These are phyloP conservation scores for Drosophila mauritiana DNA, from an alignment of 1,140 invertebrate genomes.

Conservation along the genomic window DNA sequence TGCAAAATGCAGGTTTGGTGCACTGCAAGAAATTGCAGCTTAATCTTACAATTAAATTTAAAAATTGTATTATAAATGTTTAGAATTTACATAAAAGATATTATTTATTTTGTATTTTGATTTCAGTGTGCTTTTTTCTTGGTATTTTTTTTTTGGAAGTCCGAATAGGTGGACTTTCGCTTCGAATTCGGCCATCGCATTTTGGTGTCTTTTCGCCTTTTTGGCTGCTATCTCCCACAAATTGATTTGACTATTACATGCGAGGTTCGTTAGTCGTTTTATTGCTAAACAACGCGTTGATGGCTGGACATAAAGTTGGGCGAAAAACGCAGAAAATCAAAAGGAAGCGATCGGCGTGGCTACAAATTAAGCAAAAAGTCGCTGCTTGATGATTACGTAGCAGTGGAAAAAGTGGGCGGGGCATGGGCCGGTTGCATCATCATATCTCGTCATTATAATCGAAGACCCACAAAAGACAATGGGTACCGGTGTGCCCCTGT, in stretches of 20 bases:
- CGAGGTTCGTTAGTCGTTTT: slow-evolving; percentile 31
- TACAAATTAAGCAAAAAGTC: slow-evolving; percentile 49
- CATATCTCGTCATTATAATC: slow-evolving; percentile 74
- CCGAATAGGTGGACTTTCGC: background rate
- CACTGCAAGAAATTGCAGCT: slow-evolving; percentile 1
- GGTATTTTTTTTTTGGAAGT: too few species aligned
- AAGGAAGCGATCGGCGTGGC: slow-evolving; percentile 38
- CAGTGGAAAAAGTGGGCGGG: slow-evolving; percentile 16
- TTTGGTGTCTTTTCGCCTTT: slow-evolving; percentile 5
- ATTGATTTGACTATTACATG: slow-evolving; percentile 49
- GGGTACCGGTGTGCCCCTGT: slow-evolving; percentile 11
- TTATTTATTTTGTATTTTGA: too few species aligned
- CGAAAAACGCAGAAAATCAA: slow-evolving; percentile 19
- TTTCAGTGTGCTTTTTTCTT: too few species aligned
- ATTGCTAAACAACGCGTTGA: slow-evolving; percentile 23
- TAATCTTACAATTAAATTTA: background rate
- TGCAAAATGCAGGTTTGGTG: slow-evolving; percentile 18
- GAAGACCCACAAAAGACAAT: slow-evolving; percentile 75
- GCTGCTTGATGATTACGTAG: slow-evolving; percentile 57
- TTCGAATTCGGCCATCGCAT: background rate
- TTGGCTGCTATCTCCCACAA: slow-evolving; percentile 9
- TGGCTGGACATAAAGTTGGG: slow-evolving; percentile 22
- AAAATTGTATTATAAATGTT: background rate
- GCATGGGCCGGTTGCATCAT: slow-evolving; percentile 57
- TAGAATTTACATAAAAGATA: background rate